Conservation (phyloP, 2,888 invertebrate genomes). For the Heteromyza rotundicornis region DNA sequence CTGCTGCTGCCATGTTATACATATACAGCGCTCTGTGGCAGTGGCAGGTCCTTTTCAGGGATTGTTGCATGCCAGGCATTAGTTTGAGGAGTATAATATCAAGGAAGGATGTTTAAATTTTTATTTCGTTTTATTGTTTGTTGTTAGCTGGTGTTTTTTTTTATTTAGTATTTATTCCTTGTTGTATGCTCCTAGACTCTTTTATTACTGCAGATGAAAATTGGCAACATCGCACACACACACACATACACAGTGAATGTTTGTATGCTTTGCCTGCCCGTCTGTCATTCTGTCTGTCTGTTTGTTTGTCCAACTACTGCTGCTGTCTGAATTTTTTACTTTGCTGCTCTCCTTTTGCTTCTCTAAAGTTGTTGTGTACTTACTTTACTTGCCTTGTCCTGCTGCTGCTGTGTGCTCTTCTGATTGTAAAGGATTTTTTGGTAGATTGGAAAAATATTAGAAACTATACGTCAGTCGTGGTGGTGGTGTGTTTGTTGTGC, state of each 20-base stretch:
- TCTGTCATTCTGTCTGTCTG: too few relatives aligned
- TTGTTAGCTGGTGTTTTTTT: constrained; percentile 18
- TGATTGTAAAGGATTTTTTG: constrained; percentile 17
- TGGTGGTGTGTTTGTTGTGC: constrained; percentile 2
- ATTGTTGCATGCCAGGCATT: constrained; percentile 3
- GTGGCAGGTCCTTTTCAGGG: constrained; percentile 1
- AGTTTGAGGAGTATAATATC: background rate
- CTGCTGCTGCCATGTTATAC: background rate
- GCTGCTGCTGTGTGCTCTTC: constrained; percentile 14
- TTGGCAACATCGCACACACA: constrained; percentile 40
- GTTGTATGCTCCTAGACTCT: background rate
- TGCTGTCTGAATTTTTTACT: background rate
- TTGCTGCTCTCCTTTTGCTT: too few relatives aligned
- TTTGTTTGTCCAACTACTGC: background rate
- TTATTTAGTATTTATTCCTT: background rate
- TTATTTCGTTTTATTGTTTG: constrained; percentile 49
- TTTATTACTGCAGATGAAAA: constrained; percentile 34
- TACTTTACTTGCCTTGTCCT: too few relatives aligned
- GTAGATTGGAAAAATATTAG: constrained; percentile 3
- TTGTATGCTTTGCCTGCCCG: too few relatives aligned
- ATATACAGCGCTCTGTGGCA: background rate
- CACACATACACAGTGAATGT: too few relatives aligned
- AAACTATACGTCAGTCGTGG: background rate
- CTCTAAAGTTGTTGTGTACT: too few relatives aligned
- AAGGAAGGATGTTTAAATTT: constrained; percentile 57